Percentiles rank a stretch among this genome's conserved stretches.
These are phyloP conservation scores for Hippopotamus amphibius DNA, from an alignment of 2,113 vertebrate species.

Conservation along the genomic window DNA sequence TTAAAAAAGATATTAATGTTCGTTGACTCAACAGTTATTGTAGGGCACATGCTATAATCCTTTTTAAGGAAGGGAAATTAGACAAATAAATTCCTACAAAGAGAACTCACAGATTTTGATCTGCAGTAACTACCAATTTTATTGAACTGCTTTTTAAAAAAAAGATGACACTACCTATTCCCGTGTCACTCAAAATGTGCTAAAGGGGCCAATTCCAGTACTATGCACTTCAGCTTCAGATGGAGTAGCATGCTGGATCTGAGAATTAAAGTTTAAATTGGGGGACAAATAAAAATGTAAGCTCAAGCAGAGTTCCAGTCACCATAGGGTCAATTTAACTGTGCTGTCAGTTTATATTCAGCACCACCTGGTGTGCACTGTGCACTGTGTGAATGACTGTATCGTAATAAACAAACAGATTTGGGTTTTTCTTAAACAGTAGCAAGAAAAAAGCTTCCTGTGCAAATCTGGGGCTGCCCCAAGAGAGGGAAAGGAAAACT, in stretches of 20 bases:
- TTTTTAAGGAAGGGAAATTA: slow-evolving; percentile 33
- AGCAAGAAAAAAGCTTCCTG: slow-evolving; percentile 60
- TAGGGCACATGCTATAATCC: not conserved
- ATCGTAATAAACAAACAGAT: slow-evolving; percentile 56
- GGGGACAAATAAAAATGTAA: slow-evolving; percentile 28
- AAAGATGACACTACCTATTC: not conserved
- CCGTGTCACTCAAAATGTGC: not conserved
- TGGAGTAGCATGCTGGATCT: not conserved
- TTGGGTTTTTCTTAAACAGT: slow-evolving; percentile 36
- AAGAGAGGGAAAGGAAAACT: slow-evolving; percentile 50
- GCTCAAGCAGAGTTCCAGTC: slow-evolving; percentile 52
- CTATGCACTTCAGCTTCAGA: not conserved
- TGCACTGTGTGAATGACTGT: slow-evolving; percentile 20
- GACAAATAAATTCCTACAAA: slow-evolving; percentile 1
- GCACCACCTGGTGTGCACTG: slow-evolving; percentile 32
- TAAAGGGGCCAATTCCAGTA: not conserved
- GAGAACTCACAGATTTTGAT: not conserved
- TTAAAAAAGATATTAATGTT: slow-evolving; percentile 46
- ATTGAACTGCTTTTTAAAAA: not conserved
- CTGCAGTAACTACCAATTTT: not conserved
- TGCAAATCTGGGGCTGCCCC: not conserved
- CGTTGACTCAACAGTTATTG: not conserved
- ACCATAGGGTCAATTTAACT: not conserved
- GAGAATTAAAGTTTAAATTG: slow-evolving; percentile 68
- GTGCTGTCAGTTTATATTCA: slow-evolving; percentile 35